Conservation (phyloP, 2,888 invertebrate species). For the Eilema griseolum region DNA sequence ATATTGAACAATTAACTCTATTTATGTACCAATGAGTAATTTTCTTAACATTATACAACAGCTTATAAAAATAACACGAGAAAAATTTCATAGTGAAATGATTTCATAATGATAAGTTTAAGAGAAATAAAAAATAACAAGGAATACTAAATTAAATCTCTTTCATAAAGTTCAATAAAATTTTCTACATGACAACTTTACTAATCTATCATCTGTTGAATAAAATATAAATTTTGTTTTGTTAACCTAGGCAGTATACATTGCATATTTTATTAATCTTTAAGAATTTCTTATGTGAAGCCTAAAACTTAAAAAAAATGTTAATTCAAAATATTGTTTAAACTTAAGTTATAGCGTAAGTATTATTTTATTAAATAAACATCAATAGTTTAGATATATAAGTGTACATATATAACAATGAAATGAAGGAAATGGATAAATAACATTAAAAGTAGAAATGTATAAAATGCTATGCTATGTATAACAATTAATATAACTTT, state of each 20-base stretch:
- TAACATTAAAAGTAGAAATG: background rate
- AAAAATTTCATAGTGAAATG: background rate
- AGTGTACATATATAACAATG: background rate
- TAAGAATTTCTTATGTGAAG: too few relatives aligned
- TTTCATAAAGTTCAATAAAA: background rate
- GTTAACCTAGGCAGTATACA: too few relatives aligned
- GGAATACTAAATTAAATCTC: background rate
- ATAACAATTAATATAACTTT: background rate
- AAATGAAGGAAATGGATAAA: background rate
- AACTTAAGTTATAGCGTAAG: background rate
- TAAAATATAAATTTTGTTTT: background rate
- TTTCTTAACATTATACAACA: background rate
- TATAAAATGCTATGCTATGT: background rate
- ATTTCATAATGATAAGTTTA: too few relatives aligned
- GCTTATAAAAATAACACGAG: background rate
- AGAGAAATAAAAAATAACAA: too few relatives aligned
- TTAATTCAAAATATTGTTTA: background rate
- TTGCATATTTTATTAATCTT: too few relatives aligned
- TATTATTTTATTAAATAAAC: background rate
- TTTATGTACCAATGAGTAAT: background rate
- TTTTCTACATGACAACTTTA: background rate
- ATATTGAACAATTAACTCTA: background rate
- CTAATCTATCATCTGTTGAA: background rate
- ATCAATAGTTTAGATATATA: background rate
- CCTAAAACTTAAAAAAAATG: background rate